Evolutionary conservation across 2,113 vertebrate genomes (phyloP), one percentile per base, ranked within the genome.

Genomic region (Brachionichthys hirsutus): DNA sequence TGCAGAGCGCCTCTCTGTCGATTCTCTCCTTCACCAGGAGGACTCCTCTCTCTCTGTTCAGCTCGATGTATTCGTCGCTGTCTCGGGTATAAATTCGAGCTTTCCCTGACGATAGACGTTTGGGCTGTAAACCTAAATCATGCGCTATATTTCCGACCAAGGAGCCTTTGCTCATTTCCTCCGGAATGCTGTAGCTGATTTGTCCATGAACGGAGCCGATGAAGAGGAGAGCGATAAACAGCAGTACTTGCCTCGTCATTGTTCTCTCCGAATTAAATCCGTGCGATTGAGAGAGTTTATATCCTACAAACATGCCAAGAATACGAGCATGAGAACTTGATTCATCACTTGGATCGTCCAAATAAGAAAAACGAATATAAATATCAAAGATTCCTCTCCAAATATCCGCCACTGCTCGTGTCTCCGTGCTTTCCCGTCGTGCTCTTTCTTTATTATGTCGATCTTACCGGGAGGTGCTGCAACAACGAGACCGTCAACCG

Each of bases 1-100:
- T 61, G 15, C 93, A 94, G 3, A 93, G 59, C 2, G 44, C 41
- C 53, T 94, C 93, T 52, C 93, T 56, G 74, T 94, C 92, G 36
- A 94, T 87, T 75, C 12, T 70, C 7, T 80, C 86, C 24, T 86
- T 92, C 40, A 93, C 53, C 1, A 82, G 54, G 45, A 94, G 78
- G 30, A 87, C 77, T 51, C 72, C 85, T 0, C 67, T 85, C 2
- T 77, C 67, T 68, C 75, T 76, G 62, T 85, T 77, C 42, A 92
- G 74, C 54, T 87, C 83, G 48, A 93, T 73, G 73, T 85, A 82
- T 14, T 90, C 85, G 2, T 47, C 55, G 8, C 75, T 84, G 45
- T 84, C 70, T 40, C 88, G 74, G 2, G 80, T 88, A 64, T 85
- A 81, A 36, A 92, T 75, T 9, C 62, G 67, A 22, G 86, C 88